Conservation (phyloP, 2,888 invertebrate genomes). For the Chaetoderma sp. region DNA sequence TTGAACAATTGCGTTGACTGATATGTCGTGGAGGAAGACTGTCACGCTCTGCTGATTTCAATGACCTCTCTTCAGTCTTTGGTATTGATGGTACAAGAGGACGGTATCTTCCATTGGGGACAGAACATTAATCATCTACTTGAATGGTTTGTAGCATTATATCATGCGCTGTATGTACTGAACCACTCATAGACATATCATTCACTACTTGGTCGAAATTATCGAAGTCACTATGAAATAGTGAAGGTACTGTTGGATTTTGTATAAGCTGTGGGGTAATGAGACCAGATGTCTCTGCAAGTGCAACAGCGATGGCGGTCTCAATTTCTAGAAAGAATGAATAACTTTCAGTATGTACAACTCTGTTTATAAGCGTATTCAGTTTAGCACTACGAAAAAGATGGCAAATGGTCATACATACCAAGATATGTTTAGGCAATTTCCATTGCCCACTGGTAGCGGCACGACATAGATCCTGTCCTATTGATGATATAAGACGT, state of each 20-base stretch:
- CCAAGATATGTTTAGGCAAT: neutral
- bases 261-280: slow-evolving; percentile 37
- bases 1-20: neutral
- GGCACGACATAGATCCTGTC: neutral
- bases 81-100: neutral
- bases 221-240: slow-evolving; percentile 48
- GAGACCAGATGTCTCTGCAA: slow-evolving; percentile 32
- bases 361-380: slow-evolving; percentile 20
- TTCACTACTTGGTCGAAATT: slow-evolving; percentile 42
- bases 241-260: slow-evolving; percentile 21
- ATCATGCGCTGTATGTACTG: slow-evolving; percentile 42
- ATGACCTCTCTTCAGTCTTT: slow-evolving; percentile 1
- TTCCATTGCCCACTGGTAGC: neutral
- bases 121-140: neutral
- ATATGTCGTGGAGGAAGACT: slow-evolving; percentile 6
- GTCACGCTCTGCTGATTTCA: neutral
- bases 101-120: neutral
- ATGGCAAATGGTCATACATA: neutral
- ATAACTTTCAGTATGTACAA: slow-evolving; percentile 36
- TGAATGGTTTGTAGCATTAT: slow-evolving; percentile 45
- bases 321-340: slow-evolving; percentile 31
- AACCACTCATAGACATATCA: slow-evolving; percentile 30
- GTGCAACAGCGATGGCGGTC: slow-evolving; percentile 34
- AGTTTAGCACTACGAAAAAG: neutral
- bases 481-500: neutral